Evolutionary conservation across 92 coral and sea anemone genomes (phyloP).

Genomic region (Zoanthus sansibaricus): DNA sequence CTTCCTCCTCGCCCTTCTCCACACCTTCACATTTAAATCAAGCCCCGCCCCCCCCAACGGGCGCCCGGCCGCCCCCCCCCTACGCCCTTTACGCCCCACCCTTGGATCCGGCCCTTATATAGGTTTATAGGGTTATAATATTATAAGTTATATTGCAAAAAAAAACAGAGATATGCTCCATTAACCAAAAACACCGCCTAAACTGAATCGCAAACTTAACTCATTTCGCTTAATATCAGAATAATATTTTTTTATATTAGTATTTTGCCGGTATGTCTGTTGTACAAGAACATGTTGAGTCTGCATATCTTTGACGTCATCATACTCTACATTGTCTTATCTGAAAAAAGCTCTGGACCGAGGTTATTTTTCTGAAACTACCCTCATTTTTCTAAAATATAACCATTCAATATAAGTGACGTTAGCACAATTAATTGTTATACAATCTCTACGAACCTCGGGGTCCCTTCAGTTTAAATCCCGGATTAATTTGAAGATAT

Average conservation of each 20-base stretch:
- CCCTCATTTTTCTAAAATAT: not conserved
- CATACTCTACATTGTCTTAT: not conserved
- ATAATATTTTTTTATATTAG: no score
- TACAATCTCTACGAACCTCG: not conserved
- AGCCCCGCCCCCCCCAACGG: no score
- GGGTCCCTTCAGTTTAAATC: not conserved
- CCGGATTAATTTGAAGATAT: not conserved
- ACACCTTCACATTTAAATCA: no score
- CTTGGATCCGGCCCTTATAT: no score
- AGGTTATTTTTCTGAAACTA: not conserved
- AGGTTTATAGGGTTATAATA: no score
- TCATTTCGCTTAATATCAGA: not conserved
- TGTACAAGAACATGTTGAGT: not conserved
- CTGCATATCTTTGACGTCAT: not conserved
- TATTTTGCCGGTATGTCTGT: not conserved
- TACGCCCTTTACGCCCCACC: no score
- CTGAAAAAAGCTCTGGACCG: slow-evolving; percentile 1
- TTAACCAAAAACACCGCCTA: no score
- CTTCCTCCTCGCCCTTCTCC: no score
- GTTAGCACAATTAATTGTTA: not conserved
- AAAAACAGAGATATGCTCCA: no score
- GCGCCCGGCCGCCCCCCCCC: no score
- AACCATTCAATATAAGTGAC: not conserved
- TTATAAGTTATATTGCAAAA: no score
- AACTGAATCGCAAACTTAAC: no score